These are phyloP conservation scores for Tribolium freemani DNA, from an alignment of 2,888 invertebrate species.

Conservation along the genomic window DNA sequence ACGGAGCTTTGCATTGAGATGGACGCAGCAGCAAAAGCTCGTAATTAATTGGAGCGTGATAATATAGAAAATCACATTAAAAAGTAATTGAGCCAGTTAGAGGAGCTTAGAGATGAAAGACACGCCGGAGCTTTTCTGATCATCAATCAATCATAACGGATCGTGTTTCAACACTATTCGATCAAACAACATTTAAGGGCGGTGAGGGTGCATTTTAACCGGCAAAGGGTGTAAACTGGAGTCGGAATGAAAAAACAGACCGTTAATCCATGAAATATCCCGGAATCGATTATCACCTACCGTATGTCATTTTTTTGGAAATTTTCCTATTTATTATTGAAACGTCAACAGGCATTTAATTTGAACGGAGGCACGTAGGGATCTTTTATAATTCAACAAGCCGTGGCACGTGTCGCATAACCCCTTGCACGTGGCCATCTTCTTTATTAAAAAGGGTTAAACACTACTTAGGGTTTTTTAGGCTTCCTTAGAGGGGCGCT, in stretches of 20 bases:
- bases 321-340: slow-evolving; percentile 34
- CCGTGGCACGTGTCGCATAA: slow-evolving; percentile 62
- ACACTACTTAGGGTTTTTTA: slow-evolving; percentile 63
- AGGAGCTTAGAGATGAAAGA: slow-evolving; percentile 31
- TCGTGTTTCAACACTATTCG: slow-evolving; percentile 50
- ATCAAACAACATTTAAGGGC: slow-evolving; percentile 54
- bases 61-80: slow-evolving; percentile 31
- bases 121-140: slow-evolving; percentile 42
- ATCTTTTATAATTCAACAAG: slow-evolving; percentile 64
- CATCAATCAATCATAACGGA: slow-evolving; percentile 55
- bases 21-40: not conserved
- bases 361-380: slow-evolving; percentile 33
- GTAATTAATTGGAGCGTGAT: slow-evolving; percentile 28
- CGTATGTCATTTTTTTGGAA: slow-evolving; percentile 34
- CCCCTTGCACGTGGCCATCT: slow-evolving; percentile 62
- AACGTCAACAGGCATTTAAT: slow-evolving; percentile 37
- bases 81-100: slow-evolving; percentile 42
- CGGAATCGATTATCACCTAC: slow-evolving; percentile 53
- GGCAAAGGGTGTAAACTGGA: slow-evolving; percentile 53
- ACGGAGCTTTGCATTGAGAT: slow-evolving; percentile 27
- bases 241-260: slow-evolving; percentile 49
- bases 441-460: slow-evolving; percentile 67
- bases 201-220: slow-evolving; percentile 52
- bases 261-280: slow-evolving; percentile 58
- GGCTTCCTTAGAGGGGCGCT: slow-evolving; percentile 61